Conservation (phyloP, 2,888 invertebrate genomes). For the Noctua comes region DNA sequence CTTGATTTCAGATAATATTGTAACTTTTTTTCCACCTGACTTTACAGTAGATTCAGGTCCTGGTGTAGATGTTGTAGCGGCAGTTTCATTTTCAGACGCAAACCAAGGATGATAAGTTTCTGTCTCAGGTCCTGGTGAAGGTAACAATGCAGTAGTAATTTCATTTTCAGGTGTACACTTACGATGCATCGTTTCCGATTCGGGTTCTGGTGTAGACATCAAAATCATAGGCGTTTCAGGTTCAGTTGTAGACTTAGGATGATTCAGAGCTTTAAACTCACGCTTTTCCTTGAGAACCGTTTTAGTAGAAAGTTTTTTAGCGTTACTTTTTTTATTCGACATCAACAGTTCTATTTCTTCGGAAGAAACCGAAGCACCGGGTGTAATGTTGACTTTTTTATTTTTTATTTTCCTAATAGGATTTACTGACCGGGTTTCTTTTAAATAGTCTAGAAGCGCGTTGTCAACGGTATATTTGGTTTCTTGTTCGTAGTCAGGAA, state of each 20-base stretch:
- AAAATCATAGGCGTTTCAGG: not conserved
- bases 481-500: constrained; percentile 48
- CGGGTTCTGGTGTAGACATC: not conserved
- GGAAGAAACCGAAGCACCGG: constrained; percentile 44
- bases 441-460: constrained; percentile 27
- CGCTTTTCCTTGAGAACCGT: constrained; percentile 17
- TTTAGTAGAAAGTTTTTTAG: constrained; percentile 28
- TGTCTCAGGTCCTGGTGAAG: constrained; percentile 32
- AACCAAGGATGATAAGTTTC: constrained; percentile 38
- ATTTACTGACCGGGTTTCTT: constrained; percentile 5
- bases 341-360: constrained; percentile 43
- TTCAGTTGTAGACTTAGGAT: constrained; percentile 1
- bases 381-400: constrained; percentile 44
- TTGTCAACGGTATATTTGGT: constrained; percentile 37
- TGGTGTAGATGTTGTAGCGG: constrained; percentile 33
- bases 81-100: constrained; percentile 36
- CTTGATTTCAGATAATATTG: constrained; percentile 49
- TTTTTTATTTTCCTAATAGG: constrained; percentile 24
- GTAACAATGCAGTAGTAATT: constrained; percentile 34
- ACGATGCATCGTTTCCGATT: constrained; percentile 20
- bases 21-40: constrained; percentile 39
- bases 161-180: constrained; percentile 26
- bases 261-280: constrained; percentile 9
- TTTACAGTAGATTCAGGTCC: constrained; percentile 38
- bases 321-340: constrained; percentile 37